Base-by-base conservation (phyloP, 1,140 invertebrate genomes). In the Diorhabda carinulata region DNA sequence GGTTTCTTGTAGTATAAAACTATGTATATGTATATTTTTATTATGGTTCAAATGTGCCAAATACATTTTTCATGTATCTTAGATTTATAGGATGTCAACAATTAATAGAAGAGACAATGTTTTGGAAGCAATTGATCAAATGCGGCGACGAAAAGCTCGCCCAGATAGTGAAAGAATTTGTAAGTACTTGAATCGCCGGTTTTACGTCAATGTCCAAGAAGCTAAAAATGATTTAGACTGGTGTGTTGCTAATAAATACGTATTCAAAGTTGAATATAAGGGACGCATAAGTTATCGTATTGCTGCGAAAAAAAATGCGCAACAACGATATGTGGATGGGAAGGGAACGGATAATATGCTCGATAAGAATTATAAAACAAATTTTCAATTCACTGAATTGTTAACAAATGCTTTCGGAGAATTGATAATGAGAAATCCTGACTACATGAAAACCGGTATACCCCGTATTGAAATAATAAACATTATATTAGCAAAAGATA, bases 261-360 rank as follows among this genome's bases (percentile, higher is more conserved):
- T 95, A 8, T 87, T 92, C 66, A 92, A 92, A 85, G 92, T 94
- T 4, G 91, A 93, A 75, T 94, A 94, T 81, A 94, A 95, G 82
- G 91, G 92, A 72, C 91, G 87, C 81, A 90, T 89, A 60, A 92
- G 91, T 81, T 94, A 94, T 76, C 84, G 92, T 72, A 93, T 93
- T 82, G 91, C 91, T 7, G 87, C 87, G n/a, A 90, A 90, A 81
- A 90, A 88, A 85, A 85, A 85, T 71, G 74, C 77, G 43, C 75
- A 84, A 5, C 83, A 84, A 67, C 79, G 84, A 41, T 84, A 85
- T 7, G 81, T 81, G 59, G 56, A 10, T 10, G 43, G 56, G 4
- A 69, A 62, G 45, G 70, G 76, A 72, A 58, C 67, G 9, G 70
- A 67, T 10, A 56, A 59, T 7, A 64, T 56, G 7, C 42, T 10